Evolutionary conservation across 2,113 vertebrate genomes (phyloP), one percentile per base, ranked within the genome.

Genomic region (Muntiacus muntjak): DNA sequence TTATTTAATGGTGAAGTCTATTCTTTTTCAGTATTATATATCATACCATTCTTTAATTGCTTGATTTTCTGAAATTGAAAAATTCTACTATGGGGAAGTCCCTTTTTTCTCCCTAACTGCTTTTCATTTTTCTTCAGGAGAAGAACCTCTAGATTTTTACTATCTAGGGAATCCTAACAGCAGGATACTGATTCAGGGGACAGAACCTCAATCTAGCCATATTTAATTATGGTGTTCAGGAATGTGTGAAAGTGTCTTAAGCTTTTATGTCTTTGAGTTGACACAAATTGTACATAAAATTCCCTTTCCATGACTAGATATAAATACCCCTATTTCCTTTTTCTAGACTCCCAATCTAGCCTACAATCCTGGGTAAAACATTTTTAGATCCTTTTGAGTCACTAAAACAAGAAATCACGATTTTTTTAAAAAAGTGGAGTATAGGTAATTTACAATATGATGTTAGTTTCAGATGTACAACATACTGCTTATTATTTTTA

Each of bases 11-110:
- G 3, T 64, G 5, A 14, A 82, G 52, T 81, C 87, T 88, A 16
- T 87, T 97, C 40, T 81, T 93, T 89, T 74, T 79, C 23, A 62
- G 7, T 90, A 90, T 94, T 87, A 43, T 33, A 36, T 93, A 17
- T 64, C 43, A 45, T 82, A 67, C 60, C 23, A 96, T 88, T 90
- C 74, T 94, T 98, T 97, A 95, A 91, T 95, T 91, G 47, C 28
- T 98, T 92, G 30, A 78, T 93, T 95, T 95, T 96, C 82, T 84
- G n/a, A 96, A 82, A 64, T 85, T 90, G 55, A 81, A 92, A 95
- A 97, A 50, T 23, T 40, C 28, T 36, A 57, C 10, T 9, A n/a
- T 85, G 47, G 12, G 45, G 55, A 60, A 96, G 45, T 78, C 15
- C 19, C 30, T 89, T 87, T 91, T 28, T 76, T 87, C 25, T 93